Percentiles rank a stretch among this genome's conserved stretches.
These are phyloP conservation scores for Agrypnia vestita DNA, from an alignment of 1,140 invertebrate species.

Conservation along the genomic window DNA sequence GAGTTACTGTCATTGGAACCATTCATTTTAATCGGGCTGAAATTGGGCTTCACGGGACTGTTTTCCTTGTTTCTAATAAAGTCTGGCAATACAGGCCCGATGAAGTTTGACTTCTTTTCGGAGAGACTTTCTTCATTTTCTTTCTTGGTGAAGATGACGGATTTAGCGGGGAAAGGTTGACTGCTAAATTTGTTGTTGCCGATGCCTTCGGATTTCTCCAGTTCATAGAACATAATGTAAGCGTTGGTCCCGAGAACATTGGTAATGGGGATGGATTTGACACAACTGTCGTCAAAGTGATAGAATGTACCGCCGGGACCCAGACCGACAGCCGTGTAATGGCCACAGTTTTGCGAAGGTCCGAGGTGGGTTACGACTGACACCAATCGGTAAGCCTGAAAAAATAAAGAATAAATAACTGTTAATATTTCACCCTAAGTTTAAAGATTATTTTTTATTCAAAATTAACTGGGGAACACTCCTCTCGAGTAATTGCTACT, in stretches of 20 bases:
- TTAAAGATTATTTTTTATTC: no score
- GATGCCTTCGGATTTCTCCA: conserved; percentile 72
- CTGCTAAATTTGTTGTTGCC: conserved; percentile 64
- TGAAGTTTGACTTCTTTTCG: conserved; percentile 65
- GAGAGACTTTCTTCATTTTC: conserved; percentile 64
- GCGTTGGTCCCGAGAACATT: conserved; percentile 87
- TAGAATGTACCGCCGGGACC: conserved; percentile 89
- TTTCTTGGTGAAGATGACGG: conserved; percentile 47
- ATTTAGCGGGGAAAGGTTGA: conserved; percentile 54
- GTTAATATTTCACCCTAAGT: no score
- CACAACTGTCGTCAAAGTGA: conserved; percentile 84
- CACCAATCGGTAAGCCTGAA: conserved; percentile 87
- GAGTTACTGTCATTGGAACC: conserved; percentile 15
- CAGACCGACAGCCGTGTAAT: conserved; percentile 95
- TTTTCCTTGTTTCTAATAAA: conserved; percentile 59
- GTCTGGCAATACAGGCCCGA: conserved; percentile 67
- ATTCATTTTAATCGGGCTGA: conserved; percentile 39
- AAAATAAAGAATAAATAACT: conserved; percentile 1
- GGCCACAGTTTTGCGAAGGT: conserved; percentile 94
- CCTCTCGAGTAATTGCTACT: no score
- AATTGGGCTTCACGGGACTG: conserved; percentile 41
- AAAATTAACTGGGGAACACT: no score
- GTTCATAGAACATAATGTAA: conserved; percentile 93
- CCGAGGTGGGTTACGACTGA: conserved; percentile 97
- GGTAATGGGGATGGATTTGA: conserved; percentile 81